These are phyloP conservation scores for Podarcis cretensis DNA, from an alignment of 2,113 vertebrate genomes.

Conservation along the genomic window DNA sequence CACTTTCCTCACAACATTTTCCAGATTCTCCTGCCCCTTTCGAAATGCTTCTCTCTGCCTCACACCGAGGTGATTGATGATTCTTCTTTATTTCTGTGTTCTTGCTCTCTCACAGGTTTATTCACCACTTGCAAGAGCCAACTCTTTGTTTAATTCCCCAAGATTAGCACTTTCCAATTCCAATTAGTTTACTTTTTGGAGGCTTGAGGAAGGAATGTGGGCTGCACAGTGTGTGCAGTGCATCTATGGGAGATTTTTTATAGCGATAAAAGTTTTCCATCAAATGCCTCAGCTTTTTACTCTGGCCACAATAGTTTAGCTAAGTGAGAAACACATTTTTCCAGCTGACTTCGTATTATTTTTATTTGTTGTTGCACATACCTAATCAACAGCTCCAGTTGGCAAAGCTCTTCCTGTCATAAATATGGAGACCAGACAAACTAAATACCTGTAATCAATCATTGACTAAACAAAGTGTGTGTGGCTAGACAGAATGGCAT, in stretches of 20 bases:
- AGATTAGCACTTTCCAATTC: constrained; percentile 19
- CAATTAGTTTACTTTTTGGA: constrained; percentile 1
- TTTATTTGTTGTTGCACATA: constrained; percentile 56
- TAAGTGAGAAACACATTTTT: constrained; percentile 52
- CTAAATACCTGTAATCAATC: constrained; percentile 46
- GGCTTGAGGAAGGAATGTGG: constrained; percentile 48
- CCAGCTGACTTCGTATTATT: constrained; percentile 48
- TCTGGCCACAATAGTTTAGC: constrained; percentile 51
- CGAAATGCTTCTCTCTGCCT: constrained; percentile 22
- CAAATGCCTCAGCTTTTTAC: constrained; percentile 55
- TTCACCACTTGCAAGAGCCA: constrained; percentile 17
- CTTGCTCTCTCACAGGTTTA: constrained; percentile 31
- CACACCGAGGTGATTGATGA: not conserved
- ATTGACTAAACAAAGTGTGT: constrained; percentile 36
- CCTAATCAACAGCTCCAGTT: constrained; percentile 52
- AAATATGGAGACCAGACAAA: constrained; percentile 46
- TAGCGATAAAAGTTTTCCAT: constrained; percentile 45
- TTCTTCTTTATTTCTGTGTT: constrained; percentile 39
- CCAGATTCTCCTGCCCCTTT: constrained; percentile 15
- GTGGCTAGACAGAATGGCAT: constrained; percentile 17
- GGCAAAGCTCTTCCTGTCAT: constrained; percentile 37
- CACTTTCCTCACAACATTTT: constrained; percentile 18
- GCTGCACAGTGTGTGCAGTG: constrained; percentile 18
- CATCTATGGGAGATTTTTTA: constrained; percentile 45
- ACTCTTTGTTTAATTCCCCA: constrained; percentile 18